These are phyloP conservation scores for Trissolcus brochymenae DNA, from an alignment of 2,888 invertebrate genomes.

Conservation along the genomic window DNA sequence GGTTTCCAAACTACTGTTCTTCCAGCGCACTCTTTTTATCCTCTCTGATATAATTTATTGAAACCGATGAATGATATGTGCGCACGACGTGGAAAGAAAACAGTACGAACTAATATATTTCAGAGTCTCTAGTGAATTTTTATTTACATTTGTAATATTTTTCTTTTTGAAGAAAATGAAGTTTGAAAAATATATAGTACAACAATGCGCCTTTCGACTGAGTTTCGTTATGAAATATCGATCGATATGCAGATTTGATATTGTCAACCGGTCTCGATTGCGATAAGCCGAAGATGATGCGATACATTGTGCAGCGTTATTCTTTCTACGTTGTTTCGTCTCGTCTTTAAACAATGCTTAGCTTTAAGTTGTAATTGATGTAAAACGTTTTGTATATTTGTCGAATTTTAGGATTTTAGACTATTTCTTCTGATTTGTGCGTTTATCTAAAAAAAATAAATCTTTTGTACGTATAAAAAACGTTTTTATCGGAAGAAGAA, in stretches of 20 bases:
- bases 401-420: constrained; percentile 34
- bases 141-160: constrained; percentile 73
- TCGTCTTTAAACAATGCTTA: constrained; percentile 28
- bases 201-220: constrained; percentile 62
- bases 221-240: constrained; percentile 13
- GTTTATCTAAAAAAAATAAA: constrained; percentile 3
- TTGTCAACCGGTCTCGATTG: constrained; percentile 21
- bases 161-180: constrained; percentile 67
- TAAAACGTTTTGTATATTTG: constrained; percentile 54
- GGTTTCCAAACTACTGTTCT: constrained; percentile 41
- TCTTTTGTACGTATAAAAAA: constrained; percentile 44
- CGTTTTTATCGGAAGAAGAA: constrained; percentile 35
- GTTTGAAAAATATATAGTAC: constrained; percentile 72
- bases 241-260: constrained; percentile 15
- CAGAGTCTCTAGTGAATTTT: constrained; percentile 32
- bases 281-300: constrained; percentile 28
- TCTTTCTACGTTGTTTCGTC: constrained; percentile 38
- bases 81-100: constrained; percentile 60
- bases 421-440: constrained; percentile 14
- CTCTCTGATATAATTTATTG: constrained; percentile 55
- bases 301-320: constrained; percentile 47
- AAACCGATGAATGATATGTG: constrained; percentile 24
- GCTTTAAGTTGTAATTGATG: constrained; percentile 37
- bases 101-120: constrained; percentile 50
- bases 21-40: constrained; percentile 59